Evolutionary conservation across 1,140 invertebrate genomes (phyloP).

Genomic region (Apis mellifera): DNA sequence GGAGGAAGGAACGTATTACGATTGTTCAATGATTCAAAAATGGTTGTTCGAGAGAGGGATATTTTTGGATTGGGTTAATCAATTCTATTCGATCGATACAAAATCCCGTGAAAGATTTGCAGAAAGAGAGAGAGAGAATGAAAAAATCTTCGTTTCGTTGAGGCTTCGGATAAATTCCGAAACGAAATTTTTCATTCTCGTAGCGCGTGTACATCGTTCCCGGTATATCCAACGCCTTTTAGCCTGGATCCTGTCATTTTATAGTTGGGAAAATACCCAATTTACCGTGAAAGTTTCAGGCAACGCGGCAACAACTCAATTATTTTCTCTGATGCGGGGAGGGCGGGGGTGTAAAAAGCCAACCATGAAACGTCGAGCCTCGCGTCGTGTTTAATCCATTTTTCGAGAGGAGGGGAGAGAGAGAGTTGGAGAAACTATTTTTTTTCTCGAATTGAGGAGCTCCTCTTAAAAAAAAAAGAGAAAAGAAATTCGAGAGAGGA

Average conservation of each 20-base stretch:
- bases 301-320: slow-evolving; percentile 33
- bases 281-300: slow-evolving; percentile 36
- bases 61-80: too few relatives aligned
- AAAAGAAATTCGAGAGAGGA: neutral
- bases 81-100: too few relatives aligned
- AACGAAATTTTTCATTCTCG: neutral
- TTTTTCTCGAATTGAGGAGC: neutral
- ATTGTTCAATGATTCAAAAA: too few relatives aligned
- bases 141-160: neutral
- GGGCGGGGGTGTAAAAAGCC: slow-evolving; percentile 16
- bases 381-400: slow-evolving; percentile 30
- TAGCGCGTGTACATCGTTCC: neutral
- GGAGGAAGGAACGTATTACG: too few relatives aligned
- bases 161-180: neutral
- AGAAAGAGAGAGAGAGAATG: too few relatives aligned
- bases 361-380: slow-evolving; percentile 15
- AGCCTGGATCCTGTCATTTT: neutral
- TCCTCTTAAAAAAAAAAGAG: neutral
- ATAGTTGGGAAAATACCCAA: slow-evolving; percentile 28
- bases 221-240: neutral
- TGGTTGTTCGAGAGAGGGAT: too few relatives aligned
- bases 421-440: slow-evolving; percentile 26
- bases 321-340: slow-evolving; percentile 9
- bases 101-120: too few relatives aligned
- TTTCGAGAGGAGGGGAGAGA: neutral